A percentile compares a stretch with the other conserved stretches of the same genome.
phyloP scores from a whole-genome alignment of 2,113 vertebrate genomes.

The Nerophis ophidion region DNA sequence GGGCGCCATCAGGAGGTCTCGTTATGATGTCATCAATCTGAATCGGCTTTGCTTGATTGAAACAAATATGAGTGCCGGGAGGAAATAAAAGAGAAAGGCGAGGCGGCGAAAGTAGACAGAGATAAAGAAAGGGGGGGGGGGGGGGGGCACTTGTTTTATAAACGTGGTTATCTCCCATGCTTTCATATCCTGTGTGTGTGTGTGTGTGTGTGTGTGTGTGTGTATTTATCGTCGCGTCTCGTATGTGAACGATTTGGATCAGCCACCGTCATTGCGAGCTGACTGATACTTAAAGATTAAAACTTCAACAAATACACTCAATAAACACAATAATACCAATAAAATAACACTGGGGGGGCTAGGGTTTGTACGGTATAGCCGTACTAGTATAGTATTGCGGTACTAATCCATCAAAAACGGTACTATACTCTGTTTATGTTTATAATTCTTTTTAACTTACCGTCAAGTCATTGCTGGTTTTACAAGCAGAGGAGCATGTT shows the following conservation, averaged over 20 bases:
- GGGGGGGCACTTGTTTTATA: constrained; percentile 29
- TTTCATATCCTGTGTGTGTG: constrained; percentile 58
- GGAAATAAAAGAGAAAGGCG: constrained; percentile 3
- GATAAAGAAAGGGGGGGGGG: constrained; percentile 45
- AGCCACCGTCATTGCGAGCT: background rate
- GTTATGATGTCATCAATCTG: constrained; percentile 47
- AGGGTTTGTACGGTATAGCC: no score
- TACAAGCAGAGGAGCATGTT: no score
- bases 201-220: constrained; percentile 22
- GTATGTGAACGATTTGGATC: background rate
- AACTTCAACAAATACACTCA: background rate
- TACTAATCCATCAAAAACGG: no score
- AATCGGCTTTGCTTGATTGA: constrained; percentile 8
- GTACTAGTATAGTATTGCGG: no score
- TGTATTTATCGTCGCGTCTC: background rate
- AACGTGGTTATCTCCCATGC: constrained; percentile 46
- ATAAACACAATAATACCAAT: no score
- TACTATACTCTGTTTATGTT: no score
- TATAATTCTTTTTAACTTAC: no score
- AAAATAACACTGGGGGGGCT: no score
- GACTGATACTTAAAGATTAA: background rate
- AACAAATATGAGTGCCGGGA: constrained; percentile 20
- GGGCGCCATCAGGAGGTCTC: constrained; percentile 14
- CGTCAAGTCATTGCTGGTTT: no score
- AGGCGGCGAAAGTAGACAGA: constrained; percentile 4